Base-by-base conservation (phyloP, 2,113 vertebrate species). In the Petroica traversi region DNA sequence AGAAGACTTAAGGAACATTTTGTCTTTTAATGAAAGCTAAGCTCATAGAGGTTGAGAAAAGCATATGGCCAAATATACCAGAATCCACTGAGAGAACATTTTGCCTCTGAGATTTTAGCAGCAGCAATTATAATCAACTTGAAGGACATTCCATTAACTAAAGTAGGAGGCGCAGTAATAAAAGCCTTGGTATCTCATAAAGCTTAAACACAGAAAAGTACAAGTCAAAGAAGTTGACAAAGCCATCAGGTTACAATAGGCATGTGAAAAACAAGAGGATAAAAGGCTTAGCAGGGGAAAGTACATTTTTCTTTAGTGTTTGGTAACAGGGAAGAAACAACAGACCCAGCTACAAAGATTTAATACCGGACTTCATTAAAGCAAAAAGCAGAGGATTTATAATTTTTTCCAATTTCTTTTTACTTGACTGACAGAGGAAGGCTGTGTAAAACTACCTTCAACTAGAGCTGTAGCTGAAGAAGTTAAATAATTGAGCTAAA, bases 51-150 rank as follows among this genome's bases (percentile, higher is more conserved):
- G 9, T 0, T 63, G 63, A 74, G 38, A 45, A 69, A 74, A 85
- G 36, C 1, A 1, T 28, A 22, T 8, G 19, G 52, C 29, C 63
- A 69, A 74, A 82, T 46, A 69, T 2, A 62, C 5, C n/a, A 85
- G 34, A 57, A 66, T 41, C 19, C 36, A 69, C 1, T 31, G 36
- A 75, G 36, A 67, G n/a, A 6, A 51, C 0, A 0, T 33, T 79
- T 59, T 76, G 26, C 46, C 58, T 55, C 5, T 1, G 63, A 80
- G 25, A 72, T 38, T 75, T 90, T 52, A 85, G 68, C 36, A 83
- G 58, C 19, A 82, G 79, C 41, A 38, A 45, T 3, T 71, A 68
- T 40, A 74, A 82, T 38, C 52, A 90, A 45, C 17, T 22, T 67
- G 66, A 92, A 62, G 55, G 34, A 58, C 18, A 19, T 9, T 48